phyloP scores from a whole-genome alignment of 2,797 vertebrate species.

The Phoeniculus purpureus region DNA sequence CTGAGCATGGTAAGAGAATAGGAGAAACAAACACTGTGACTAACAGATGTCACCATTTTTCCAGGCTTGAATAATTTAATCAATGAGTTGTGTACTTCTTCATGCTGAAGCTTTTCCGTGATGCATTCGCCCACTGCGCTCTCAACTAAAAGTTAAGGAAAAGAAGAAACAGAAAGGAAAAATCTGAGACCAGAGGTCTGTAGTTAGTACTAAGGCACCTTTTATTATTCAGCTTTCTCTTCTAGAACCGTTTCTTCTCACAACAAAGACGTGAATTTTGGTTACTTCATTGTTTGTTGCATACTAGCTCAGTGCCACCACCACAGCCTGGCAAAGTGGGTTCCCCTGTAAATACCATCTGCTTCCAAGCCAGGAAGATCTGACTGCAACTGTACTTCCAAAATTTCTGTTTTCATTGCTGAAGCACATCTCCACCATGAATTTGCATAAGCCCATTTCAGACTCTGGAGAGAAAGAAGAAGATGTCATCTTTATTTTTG shows the following conservation, averaged over 20 bases:
- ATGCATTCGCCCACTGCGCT: not conserved
- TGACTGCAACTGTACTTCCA: not conserved
- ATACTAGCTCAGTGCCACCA: not conserved
- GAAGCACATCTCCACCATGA: not conserved
- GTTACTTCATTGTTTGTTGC: not conserved
- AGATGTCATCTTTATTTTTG: not conserved
- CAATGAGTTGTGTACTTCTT: not conserved
- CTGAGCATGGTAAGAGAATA: not conserved
- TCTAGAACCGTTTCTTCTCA: not conserved
- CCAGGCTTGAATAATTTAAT: not conserved
- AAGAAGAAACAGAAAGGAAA: not conserved
- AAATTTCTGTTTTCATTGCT: not conserved
- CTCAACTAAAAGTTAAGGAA: not conserved
- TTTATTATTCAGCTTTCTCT: not conserved
- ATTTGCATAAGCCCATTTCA: not conserved
- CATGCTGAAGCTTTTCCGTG: not conserved
- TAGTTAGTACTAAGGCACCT: not conserved
- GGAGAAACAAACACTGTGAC: not conserved
- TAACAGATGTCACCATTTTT: not conserved
- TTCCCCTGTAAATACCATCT: not conserved
- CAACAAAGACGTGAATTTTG: not conserved
- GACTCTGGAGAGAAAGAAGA: no score
- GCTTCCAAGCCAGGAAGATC: fast-evolving
- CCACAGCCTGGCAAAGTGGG: not conserved
- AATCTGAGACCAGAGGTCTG: not conserved